Evolutionary conservation across 2,797 vertebrate genomes (phyloP), one percentile per base, ranked within the genome.

Genomic region (Gymnoscopelus braueri): DNA sequence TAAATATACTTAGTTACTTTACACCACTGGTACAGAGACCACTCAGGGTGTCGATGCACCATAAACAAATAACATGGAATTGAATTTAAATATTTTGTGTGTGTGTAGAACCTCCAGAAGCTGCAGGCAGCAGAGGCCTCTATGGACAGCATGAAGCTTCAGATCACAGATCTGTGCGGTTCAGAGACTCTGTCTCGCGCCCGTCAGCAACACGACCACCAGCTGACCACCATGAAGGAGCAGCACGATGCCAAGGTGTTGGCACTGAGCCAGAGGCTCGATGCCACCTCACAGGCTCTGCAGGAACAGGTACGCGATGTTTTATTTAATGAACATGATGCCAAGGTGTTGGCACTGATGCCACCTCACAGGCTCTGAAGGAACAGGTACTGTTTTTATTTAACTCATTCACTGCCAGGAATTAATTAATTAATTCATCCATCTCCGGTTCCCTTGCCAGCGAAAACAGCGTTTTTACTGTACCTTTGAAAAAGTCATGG

Each of bases 71-170:
- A 19, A 19, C 19, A 19, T 19, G 1, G 19, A 19, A 19, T 19
- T 19, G 1, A 19, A 19, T n/a, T n/a, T n/a, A n/a, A n/a, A n/a
- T n/a, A n/a, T n/a, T 29, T n/a, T 14, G 23, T 55, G 53, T 53
- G 48, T 68, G 8, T 60, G 7, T 83, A 99, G 98, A 88, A 94
- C 52, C 6, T 88, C 48, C 96, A 96, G 88, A 95, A 97, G 79
- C 94, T 94, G 87, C 93, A 87, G 75, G 89, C 95, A 57, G 94
- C 95, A 0, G 96, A 98, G 67, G 93, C 95, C 14, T 94, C 96
- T 3, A 93, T 97, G 85, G 97, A 98, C 83, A 95, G 94, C 83
- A 82, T 99, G 92, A 95, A 97, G 77, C 95, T 96, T 88, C 98
- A 99, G 78, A 93, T 99, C 82, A 58, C 94, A 62, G 98, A 98